Percentiles rank a stretch among this genome's conserved stretches.
Evolutionary conservation across 2,888 invertebrate genomes (phyloP).

Genomic region (Bruchidius siliquastri): DNA sequence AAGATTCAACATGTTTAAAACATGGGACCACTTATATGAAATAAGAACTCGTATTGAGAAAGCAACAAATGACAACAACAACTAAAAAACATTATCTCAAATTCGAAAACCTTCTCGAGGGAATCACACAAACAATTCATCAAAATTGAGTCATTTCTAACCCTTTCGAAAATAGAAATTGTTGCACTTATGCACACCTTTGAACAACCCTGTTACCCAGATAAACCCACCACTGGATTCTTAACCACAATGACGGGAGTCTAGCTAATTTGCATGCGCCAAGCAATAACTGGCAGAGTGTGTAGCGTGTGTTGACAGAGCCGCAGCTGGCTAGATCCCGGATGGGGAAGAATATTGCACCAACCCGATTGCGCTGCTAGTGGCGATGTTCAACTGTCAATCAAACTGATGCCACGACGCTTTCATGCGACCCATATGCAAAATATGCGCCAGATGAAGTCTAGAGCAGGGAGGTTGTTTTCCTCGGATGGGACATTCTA

Average conservation of each 20-base stretch:
- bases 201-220: too few species aligned
- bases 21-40: too few species aligned
- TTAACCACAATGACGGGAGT: not conserved
- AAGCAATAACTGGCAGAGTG: not conserved
- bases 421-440: not conserved
- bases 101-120: too few species aligned
- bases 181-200: too few species aligned
- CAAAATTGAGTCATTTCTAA: too few species aligned
- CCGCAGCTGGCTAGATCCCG: not conserved
- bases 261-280: not conserved
- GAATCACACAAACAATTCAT: too few species aligned
- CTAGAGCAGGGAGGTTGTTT: not conserved
- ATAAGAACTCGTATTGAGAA: too few species aligned
- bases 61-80: too few species aligned
- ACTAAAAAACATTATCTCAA: too few species aligned
- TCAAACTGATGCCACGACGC: not conserved
- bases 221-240: not conserved
- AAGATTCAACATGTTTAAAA: too few species aligned
- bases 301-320: not conserved
- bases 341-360: not conserved
- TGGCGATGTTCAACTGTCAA: not conserved
- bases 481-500: not conserved
- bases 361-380: not conserved
- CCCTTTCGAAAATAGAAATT: too few species aligned
- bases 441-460: not conserved